phyloP scores from a whole-genome alignment of 2,113 vertebrate species.

The Hydropotes inermis region DNA sequence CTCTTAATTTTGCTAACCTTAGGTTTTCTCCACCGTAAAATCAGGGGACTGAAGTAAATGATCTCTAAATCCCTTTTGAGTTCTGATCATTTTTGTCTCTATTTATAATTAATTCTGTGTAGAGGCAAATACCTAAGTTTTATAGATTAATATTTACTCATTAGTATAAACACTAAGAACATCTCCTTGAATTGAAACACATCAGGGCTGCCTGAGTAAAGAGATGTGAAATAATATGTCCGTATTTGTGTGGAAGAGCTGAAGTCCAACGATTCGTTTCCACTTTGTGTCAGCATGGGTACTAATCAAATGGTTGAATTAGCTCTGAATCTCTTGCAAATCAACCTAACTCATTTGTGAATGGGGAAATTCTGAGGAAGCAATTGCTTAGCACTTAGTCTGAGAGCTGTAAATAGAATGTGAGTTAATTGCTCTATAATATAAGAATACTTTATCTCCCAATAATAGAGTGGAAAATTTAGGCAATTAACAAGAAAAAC shows the following conservation, averaged over 20 bases:
- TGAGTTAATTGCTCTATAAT: slow-evolving; percentile 31
- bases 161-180: not conserved
- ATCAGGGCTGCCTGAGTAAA: not conserved
- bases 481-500: not conserved
- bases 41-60: not conserved
- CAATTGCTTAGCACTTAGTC: not conserved
- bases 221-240: not conserved
- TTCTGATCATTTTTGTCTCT: not conserved
- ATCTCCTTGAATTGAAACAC: not conserved
- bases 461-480: not conserved
- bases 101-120: not conserved
- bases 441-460: slow-evolving; percentile 1
- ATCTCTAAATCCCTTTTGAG: not conserved
- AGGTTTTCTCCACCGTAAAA: slow-evolving; percentile 22
- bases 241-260: not conserved
- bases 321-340: not conserved
- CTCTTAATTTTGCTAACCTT: not conserved
- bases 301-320: not conserved
- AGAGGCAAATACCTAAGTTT: not conserved
- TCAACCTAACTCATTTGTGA: not conserved
- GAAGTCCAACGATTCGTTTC: not conserved
- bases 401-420: slow-evolving; percentile 21
- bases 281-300: not conserved
- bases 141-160: not conserved
- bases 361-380: slow-evolving; percentile 15